phyloP scores from a whole-genome alignment of 2,888 invertebrate species.

The Ganaspis brasiliensis region DNA sequence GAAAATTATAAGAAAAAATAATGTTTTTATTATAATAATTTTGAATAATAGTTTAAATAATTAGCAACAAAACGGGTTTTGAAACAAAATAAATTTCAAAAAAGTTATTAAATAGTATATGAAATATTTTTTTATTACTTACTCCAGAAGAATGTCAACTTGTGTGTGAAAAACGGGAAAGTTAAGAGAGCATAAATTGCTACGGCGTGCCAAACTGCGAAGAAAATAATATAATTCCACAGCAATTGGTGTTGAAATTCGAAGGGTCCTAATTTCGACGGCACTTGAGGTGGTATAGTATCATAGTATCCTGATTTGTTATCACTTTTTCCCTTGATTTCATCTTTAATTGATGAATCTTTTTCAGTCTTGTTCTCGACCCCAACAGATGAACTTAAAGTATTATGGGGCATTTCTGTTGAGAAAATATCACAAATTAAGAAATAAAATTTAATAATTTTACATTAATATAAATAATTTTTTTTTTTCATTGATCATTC shows the following conservation, averaged over 20 bases:
- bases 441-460: not conserved
- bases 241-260: conserved; percentile 11
- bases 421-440: not conserved
- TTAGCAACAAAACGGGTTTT: no score
- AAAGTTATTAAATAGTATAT: no score
- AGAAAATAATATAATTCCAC: conserved; percentile 67
- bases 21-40: no score
- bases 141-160: conserved; percentile 83
- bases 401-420: not conserved
- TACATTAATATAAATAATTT: no score
- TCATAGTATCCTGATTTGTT: not conserved
- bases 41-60: no score
- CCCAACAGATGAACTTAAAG: not conserved
- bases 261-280: conserved; percentile 11
- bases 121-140: conserved; percentile 73
- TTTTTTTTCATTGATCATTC: no score
- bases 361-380: not conserved
- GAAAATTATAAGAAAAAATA: no score
- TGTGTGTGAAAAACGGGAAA: conserved; percentile 73
- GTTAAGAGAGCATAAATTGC: conserved; percentile 76
- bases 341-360: not conserved
- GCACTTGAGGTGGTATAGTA: conserved; percentile 1
- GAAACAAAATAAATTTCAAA: no score
- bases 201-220: conserved; percentile 81
- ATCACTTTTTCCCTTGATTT: conserved; percentile 5